Evolutionary conservation across 2,888 invertebrate species (phyloP).

Genomic region (Pseudococcus longispinus): DNA sequence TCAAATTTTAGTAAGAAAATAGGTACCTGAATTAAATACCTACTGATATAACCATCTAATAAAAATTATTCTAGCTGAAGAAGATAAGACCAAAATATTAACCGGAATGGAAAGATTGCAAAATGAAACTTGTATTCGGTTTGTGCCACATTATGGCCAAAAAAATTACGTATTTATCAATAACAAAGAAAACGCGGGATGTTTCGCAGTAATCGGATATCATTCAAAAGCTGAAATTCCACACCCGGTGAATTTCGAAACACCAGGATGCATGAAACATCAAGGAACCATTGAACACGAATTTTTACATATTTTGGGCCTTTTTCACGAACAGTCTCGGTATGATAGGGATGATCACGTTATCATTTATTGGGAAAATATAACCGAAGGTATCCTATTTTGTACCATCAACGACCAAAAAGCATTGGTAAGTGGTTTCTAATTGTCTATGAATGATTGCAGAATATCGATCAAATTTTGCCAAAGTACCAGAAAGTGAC

Average conservation of each 20-base stretch:
- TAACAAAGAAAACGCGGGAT: slow-evolving; percentile 59
- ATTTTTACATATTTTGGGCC: slow-evolving; percentile 61
- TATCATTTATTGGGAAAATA: slow-evolving; percentile 61
- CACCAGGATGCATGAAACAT: slow-evolving; percentile 60
- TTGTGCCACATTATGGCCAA: slow-evolving; percentile 58
- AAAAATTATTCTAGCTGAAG: slow-evolving; percentile 57
- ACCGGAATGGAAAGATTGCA: slow-evolving; percentile 60
- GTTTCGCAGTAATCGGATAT: slow-evolving; percentile 61
- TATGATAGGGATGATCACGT: slow-evolving; percentile 61
- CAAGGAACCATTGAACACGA: slow-evolving; percentile 61
- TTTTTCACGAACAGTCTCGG: slow-evolving; percentile 61
- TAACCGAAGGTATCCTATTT: slow-evolving; percentile 59
- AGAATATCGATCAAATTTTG: slow-evolving; percentile 60
- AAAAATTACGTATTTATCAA: slow-evolving; percentile 55
- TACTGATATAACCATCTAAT: not conserved
- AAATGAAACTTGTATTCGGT: slow-evolving; percentile 60
- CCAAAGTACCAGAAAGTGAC: slow-evolving; percentile 59
- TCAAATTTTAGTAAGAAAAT: slow-evolving; percentile 59
- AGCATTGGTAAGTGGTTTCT: not conserved
- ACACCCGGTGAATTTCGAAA: slow-evolving; percentile 60
- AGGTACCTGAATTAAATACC: not conserved
- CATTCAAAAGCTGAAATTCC: slow-evolving; percentile 58
- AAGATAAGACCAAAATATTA: slow-evolving; percentile 59
- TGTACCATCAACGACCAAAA: not conserved
- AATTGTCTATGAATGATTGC: slow-evolving; percentile 49